Base-by-base conservation (phyloP, 2,797 vertebrate genomes). In the Gadopsis marmoratus region DNA sequence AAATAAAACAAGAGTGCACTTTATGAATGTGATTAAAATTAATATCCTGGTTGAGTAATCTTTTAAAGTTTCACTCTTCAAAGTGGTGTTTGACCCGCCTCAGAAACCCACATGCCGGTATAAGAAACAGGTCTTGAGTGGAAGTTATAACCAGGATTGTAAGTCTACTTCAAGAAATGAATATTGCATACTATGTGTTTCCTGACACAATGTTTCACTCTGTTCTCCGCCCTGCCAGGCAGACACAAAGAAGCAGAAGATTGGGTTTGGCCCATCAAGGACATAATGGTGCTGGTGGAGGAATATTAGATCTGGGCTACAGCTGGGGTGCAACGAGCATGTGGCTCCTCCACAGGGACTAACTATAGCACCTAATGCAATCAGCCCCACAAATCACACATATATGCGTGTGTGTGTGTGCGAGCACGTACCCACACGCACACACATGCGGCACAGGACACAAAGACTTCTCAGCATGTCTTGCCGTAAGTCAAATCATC, bases 221-320 rank as follows among this genome's bases (percentile, higher is more conserved):
- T 58, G 71, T 69, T 81, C 79, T 89, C 86, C 79, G 69, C 76
- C 83, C 76, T 81, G 84, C 81, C 71, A 83, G 82, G 71, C 83
- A 93, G 89, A 91, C 90, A 91, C 88, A 91, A 88, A 89, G 81
- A 90, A 74, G 79, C 67, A 77, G 77, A 89, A 92, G 85, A 93
- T 89, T 88, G 92, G 88, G 90, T 93, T 93, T 88, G 87, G 89
- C 82, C 90, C 91, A 92, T 88, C 83, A 90, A 93, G 91, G 93
- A 89, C 88, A 88, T 90, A 85, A 90, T 89, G 90, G 91, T 90
- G 86, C 87, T 82, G 89, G 76, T 89, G 89, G 84, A 89, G 65
- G 81, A 83, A 94, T 95, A 95, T 95, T 94, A 95, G 94, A 95
- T 93, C 92, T 90, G 62, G 62, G 90, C 92, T 93, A 91, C 94